Evolutionary conservation across 2,888 invertebrate genomes (phyloP).

Genomic region (Plemyria rubiginata): DNA sequence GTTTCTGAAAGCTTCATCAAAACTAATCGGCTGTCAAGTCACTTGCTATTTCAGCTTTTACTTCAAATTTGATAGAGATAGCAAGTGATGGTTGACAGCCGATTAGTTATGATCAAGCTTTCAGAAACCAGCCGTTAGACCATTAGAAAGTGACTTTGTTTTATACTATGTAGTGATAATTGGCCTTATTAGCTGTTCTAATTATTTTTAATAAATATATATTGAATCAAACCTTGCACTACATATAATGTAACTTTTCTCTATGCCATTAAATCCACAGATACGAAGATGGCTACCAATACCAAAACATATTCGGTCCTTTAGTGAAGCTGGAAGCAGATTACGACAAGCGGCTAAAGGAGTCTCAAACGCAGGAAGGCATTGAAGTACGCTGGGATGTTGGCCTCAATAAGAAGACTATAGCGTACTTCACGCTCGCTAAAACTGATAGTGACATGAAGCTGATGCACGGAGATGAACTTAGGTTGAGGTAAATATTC

Average conservation of each 20-base stretch:
- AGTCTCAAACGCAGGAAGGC: constrained; percentile 99
- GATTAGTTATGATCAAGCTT: too few relatives aligned
- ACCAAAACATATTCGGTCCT: constrained; percentile 99
- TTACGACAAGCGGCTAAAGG: constrained; percentile 98
- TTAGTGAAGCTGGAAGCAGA: constrained; percentile 98
- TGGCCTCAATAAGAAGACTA: constrained; percentile 98
- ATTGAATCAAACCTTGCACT: too few relatives aligned
- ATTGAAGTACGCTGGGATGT: constrained; percentile 99
- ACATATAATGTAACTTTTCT: neutral
- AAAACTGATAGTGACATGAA: constrained; percentile 99
- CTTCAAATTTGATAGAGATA: too few relatives aligned
- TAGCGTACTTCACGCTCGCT: constrained; percentile 98
- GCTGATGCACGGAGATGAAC: constrained; percentile 99
- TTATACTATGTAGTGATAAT: too few relatives aligned
- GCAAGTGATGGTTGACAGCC: too few relatives aligned
- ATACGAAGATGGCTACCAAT: constrained; percentile 99
- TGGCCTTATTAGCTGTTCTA: too few relatives aligned
- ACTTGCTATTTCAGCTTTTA: too few relatives aligned
- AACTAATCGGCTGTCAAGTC: too few relatives aligned
- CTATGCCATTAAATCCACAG: constrained; percentile 66
- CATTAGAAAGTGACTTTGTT: too few relatives aligned
- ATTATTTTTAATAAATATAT: too few relatives aligned
- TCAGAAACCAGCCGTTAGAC: too few relatives aligned
- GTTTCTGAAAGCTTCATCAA: too few relatives aligned
- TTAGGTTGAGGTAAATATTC: constrained; percentile 91